Evolutionary conservation across 1,140 invertebrate species (phyloP).

Genomic region (Uloborus diversus): DNA sequence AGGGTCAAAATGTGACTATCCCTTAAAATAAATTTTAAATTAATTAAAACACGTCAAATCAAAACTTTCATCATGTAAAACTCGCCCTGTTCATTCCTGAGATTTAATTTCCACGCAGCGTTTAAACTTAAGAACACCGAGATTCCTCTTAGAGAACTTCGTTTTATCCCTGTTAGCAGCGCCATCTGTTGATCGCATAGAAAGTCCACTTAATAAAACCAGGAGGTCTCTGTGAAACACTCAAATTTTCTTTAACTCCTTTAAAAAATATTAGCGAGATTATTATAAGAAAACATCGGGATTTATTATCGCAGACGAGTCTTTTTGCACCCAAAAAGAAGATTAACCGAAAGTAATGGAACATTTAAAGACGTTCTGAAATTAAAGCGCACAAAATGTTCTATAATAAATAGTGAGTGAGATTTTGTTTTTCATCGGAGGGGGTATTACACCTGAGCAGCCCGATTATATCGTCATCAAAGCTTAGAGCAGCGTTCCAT

Average conservation of each 20-base stretch:
- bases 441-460: slow-evolving; percentile 22
- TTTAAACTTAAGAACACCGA: too few relatives aligned
- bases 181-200: background rate
- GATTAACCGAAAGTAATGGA: background rate
- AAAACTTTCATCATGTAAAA: too few relatives aligned
- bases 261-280: background rate
- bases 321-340: too few relatives aligned
- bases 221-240: background rate
- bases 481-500: slow-evolving; percentile 27
- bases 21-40: too few relatives aligned
- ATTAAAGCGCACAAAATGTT: background rate
- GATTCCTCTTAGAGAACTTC: too few relatives aligned
- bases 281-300: background rate
- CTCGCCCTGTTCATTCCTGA: too few relatives aligned
- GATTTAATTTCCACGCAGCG: too few relatives aligned
- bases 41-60: too few relatives aligned
- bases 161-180: background rate
- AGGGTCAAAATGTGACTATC: too few relatives aligned
- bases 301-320: background rate
- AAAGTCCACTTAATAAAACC: too few relatives aligned
- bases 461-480: slow-evolving; percentile 33
- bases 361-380: background rate
- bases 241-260: background rate
- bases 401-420: slow-evolving; percentile 14
- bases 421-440: slow-evolving; percentile 37